A percentile compares a stretch with the other conserved stretches of the same genome.
Conservation (phyloP, 2,888 invertebrate species). For the Synanthedon andrenaeformis region DNA sequence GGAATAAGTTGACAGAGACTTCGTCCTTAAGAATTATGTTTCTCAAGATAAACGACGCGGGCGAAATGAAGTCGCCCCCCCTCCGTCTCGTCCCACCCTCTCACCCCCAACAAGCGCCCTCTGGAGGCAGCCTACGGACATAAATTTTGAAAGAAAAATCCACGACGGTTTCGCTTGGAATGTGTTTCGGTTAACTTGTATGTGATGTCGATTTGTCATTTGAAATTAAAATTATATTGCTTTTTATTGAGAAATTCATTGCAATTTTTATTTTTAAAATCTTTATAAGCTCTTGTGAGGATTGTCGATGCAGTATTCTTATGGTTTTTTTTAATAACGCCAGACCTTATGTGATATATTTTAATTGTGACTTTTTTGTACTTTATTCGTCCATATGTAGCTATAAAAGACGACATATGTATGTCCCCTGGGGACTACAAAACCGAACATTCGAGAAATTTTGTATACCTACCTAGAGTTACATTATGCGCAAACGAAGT, state of each 20-base stretch:
- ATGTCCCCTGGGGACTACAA: too few species aligned
- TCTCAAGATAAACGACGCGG: constrained; percentile 78
- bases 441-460: background rate
- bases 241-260: background rate
- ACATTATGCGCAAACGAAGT: background rate
- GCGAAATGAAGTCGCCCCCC: constrained; percentile 77
- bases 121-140: constrained; percentile 49
- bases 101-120: constrained; percentile 27
- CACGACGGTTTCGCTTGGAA: constrained; percentile 57
- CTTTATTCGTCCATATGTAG: too few species aligned
- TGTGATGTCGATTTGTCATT: background rate
- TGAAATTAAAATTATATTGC: background rate
- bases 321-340: too few species aligned
- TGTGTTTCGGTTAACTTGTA: constrained; percentile 26
- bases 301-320: too few species aligned
- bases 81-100: constrained; percentile 16
- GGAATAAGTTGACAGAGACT: constrained; percentile 72
- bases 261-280: too few species aligned
- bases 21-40: constrained; percentile 73
- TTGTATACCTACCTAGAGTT: background rate
- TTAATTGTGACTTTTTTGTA: too few species aligned
- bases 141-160: constrained; percentile 69
- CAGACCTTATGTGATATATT: too few species aligned
- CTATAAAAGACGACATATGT: too few species aligned
- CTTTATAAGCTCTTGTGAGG: too few species aligned